Base-by-base conservation (phyloP, 2,113 vertebrate genomes). In the Oxyura jamaicensis region DNA sequence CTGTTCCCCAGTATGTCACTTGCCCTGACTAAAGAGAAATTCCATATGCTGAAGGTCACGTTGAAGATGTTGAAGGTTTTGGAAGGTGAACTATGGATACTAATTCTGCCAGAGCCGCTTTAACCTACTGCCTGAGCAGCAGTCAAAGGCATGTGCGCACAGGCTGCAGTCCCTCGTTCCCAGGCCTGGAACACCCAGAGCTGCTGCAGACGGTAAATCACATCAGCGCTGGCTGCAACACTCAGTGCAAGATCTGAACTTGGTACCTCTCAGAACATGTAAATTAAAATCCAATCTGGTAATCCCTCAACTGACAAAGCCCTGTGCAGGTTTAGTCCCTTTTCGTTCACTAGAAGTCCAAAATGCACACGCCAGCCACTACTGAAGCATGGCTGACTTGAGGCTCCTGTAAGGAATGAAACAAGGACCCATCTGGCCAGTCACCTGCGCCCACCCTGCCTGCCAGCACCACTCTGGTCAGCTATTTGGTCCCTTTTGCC, bases 91-190 rank as follows among this genome's bases (percentile, higher is more conserved):
- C 23, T 31, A 50, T 31, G 31, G 41, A 76, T 20, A 53, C 14
- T n/a, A 50, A 26, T 31, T 23, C 41, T 55, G 39, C 29, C 33
- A 55, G 46, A 69, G 46, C 19, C 69, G 15, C 87, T 62, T 55
- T 39, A 62, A 83, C 28, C 16, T 55, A 50, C 55, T 90, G 29
- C 46, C 48, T 4, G 1, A 46, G 20, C n/a, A 62, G 60, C 2
- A 6, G 12, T 50, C 41, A 63, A 63, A 65, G 13, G 10, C 11
- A 56, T 0, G 0, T 14, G 10, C 12, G 11, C 28, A 5, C 5
- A 25, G 41, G n/a, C 41, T 48, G 29, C 50, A 58, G 50, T 41
- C 68, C 21, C 68, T 21, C 31, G 12, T 42, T 74, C 81, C 31
- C 68, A 81, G 66, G 35, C 31, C 41, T 31, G 15, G 15, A 72